phyloP scores from a whole-genome alignment of 2,797 vertebrate species.

The Cyprinella venusta region DNA sequence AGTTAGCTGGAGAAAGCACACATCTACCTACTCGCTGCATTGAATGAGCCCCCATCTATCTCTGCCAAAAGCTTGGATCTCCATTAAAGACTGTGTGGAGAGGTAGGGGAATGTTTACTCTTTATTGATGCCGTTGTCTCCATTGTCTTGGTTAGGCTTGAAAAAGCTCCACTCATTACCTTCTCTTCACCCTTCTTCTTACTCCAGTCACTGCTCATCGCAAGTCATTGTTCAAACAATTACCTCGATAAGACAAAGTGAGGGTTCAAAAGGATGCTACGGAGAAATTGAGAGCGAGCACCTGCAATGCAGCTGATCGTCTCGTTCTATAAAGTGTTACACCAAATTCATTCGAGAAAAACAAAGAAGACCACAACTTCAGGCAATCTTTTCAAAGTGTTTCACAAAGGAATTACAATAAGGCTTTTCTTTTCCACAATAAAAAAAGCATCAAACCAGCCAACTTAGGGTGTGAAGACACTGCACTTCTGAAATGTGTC shows the following conservation, averaged over 20 bases:
- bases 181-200: conserved; percentile 59
- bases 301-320: conserved; percentile 24
- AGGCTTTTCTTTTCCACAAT: not conserved
- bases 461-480: conserved; percentile 6
- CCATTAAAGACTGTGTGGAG: conserved; percentile 75
- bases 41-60: conserved; percentile 73
- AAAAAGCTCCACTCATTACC: conserved; percentile 73
- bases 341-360: conserved; percentile 16
- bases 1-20: conserved; percentile 72
- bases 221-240: conserved; percentile 69
- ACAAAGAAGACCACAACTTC: conserved; percentile 1
- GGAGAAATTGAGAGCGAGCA: conserved; percentile 37
- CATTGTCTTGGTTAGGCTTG: conserved; percentile 70
- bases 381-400: conserved; percentile 13
- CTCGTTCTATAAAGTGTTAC: conserved; percentile 30
- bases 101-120: conserved; percentile 71
- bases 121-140: conserved; percentile 76
- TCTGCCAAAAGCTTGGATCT: conserved; percentile 77
- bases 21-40: conserved; percentile 72
- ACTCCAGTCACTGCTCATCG: conserved; percentile 68
- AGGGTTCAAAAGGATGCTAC: conserved; percentile 33
- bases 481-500: conserved; percentile 26
- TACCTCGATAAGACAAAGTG: conserved; percentile 60
- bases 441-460: conserved; percentile 11
- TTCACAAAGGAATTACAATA: conserved; percentile 10